A percentile compares a stretch with the other conserved stretches of the same genome.
These are phyloP conservation scores for Cheirogaleus medius DNA, from an alignment of 2,113 vertebrate species.

Conservation along the genomic window DNA sequence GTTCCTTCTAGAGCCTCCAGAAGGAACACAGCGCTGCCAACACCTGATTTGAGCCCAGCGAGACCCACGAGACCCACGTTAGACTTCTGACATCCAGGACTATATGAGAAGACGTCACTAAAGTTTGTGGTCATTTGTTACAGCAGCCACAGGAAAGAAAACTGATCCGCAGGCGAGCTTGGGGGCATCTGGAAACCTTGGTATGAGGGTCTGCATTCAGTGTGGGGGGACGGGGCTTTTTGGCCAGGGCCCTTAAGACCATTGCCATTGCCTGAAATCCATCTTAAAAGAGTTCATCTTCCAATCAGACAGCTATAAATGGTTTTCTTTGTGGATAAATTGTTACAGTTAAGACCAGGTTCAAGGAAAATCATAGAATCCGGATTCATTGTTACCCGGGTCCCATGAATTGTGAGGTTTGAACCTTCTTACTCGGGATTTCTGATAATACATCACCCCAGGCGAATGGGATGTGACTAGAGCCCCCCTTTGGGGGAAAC, in stretches of 20 bases:
- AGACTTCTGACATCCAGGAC: not conserved
- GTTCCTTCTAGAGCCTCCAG: not conserved
- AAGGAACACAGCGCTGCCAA: not conserved
- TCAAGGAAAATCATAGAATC: not conserved
- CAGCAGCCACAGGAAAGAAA: not conserved
- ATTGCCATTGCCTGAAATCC: not conserved
- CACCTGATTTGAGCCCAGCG: not conserved
- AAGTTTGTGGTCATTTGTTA: not conserved
- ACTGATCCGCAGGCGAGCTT: fast-evolving
- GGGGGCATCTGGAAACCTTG: not conserved
- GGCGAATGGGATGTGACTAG: conserved; percentile 12
- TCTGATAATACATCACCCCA: not conserved
- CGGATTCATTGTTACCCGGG: fast-evolving
- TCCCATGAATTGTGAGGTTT: fast-evolving
- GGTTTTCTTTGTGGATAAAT: not conserved
- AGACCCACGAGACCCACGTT: not conserved
- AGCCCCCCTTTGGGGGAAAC: not conserved
- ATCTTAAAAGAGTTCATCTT: not conserved
- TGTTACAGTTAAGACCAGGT: not conserved
- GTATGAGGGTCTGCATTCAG: not conserved
- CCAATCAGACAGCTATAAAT: not conserved
- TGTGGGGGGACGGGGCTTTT: too few species aligned
- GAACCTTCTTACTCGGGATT: not conserved
- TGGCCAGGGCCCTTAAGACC: not conserved
- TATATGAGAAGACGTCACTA: not conserved